These are phyloP conservation scores for Drosophila mettleri DNA, from an alignment of 2,888 invertebrate species.

Conservation along the genomic window DNA sequence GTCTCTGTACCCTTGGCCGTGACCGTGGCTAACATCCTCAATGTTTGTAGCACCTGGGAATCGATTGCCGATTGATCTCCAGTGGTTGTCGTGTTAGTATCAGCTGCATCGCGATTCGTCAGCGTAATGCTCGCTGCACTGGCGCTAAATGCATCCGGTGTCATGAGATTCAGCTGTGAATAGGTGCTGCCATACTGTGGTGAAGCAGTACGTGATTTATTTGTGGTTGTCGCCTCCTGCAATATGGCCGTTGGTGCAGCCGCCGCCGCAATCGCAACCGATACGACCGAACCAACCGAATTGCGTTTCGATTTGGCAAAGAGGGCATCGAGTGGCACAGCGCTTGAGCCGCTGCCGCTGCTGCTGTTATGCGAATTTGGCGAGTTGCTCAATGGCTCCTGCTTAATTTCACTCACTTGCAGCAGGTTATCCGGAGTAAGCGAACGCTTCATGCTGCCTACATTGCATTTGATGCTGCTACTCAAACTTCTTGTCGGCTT, in stretches of 20 bases:
- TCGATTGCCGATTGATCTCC: slow-evolving; percentile 71
- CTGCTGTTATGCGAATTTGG: slow-evolving; percentile 44
- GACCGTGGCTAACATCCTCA: slow-evolving; percentile 84
- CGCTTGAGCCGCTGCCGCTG: slow-evolving; percentile 38
- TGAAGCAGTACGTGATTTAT: slow-evolving; percentile 72
- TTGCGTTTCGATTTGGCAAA: slow-evolving; percentile 71
- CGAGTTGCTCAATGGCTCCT: slow-evolving; percentile 47
- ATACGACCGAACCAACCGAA: slow-evolving; percentile 54
- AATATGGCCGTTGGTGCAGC: slow-evolving; percentile 67
- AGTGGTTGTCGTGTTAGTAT: slow-evolving; percentile 6
- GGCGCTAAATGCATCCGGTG: slow-evolving; percentile 93
- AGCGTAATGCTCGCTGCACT: slow-evolving; percentile 42
- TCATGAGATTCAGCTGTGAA: slow-evolving; percentile 90
- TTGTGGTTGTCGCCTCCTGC: slow-evolving; percentile 42
- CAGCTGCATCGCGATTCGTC: slow-evolving; percentile 34
- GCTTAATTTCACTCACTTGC: slow-evolving; percentile 55
- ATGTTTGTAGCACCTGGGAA: slow-evolving; percentile 84
- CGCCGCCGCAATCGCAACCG: slow-evolving; percentile 68
- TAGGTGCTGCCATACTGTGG: slow-evolving; percentile 76
- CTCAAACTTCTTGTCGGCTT: slow-evolving; percentile 72
- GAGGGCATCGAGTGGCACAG: slow-evolving; percentile 70
- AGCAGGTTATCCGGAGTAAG: slow-evolving; percentile 55
- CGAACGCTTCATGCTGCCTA: slow-evolving; percentile 42
- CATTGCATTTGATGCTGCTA: slow-evolving; percentile 39
- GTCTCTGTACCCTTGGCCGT: slow-evolving; percentile 77